Base-by-base conservation (phyloP, 1,140 invertebrate species). In the Trichogramma pretiosum region DNA sequence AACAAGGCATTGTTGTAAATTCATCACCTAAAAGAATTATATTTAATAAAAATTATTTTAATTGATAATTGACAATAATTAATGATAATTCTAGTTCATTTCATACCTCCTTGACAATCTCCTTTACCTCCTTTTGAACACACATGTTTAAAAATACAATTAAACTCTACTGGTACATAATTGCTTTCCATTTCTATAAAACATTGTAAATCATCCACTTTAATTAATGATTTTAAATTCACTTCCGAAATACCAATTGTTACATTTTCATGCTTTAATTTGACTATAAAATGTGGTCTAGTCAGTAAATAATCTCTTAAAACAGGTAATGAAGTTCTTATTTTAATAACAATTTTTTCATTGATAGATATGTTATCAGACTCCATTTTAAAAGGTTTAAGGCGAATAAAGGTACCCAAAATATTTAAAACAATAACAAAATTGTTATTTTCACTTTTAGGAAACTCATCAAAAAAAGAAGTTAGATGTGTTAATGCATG, bases 281-380 rank as follows among this genome's bases (percentile, higher is more conserved):
- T 58, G 26, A 72, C 53, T 5, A 61, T 45, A 19, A 69, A 57
- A 56, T 61, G 51, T 32, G 69, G 59, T 14, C 64, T 62, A 2
- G 48, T 28, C 43, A 60, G 46, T 23, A 70, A 58, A 46, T 68
- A 72, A 54, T 62, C 58, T 39, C 56, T 60, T 14, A 72, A 56
- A 9, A 62, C 48, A 28, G 35, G 33, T 10, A 65, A 53, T 3
- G 65, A 68, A 48, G 62, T 72, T 59, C 62, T 59, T 46, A 72
- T 64, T 50, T 56, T 59, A 18, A 70, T 56, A 8, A 62, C 39
- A 11, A 64, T 59, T 58, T 67, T 70, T 48, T 72, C 65, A 59
- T 68, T 62, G 0, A 67, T 35, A 5, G 51, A 26, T 52, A 56
- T 54, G 17, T 39, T 49, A 19, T 52, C 55, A 16, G 52, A 56